These are phyloP conservation scores for Oscheius sp. DNA, from an alignment of 2,888 invertebrate genomes.

Conservation along the genomic window DNA sequence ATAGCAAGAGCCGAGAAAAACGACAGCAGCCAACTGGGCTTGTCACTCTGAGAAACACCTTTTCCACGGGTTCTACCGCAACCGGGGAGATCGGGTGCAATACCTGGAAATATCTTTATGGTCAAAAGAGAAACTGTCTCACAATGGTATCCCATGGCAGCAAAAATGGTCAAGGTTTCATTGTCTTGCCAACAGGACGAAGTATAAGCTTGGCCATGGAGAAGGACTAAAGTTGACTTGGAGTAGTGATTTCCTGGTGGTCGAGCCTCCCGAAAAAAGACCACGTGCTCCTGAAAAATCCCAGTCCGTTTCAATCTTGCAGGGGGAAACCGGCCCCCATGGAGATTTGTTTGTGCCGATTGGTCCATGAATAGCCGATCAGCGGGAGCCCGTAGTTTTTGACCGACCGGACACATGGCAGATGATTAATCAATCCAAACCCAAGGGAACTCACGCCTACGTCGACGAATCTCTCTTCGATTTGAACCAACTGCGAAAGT, in stretches of 20 bases:
- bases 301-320: neutral
- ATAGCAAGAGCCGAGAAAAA: constrained; percentile 49
- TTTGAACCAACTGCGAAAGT: constrained; percentile 50
- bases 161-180: constrained; percentile 45
- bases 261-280: constrained; percentile 54
- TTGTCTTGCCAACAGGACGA: constrained; percentile 57
- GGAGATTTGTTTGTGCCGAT: constrained; percentile 22
- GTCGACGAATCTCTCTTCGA: constrained; percentile 51
- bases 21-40: constrained; percentile 47
- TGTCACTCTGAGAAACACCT: constrained; percentile 41
- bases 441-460: constrained; percentile 40
- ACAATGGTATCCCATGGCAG: constrained; percentile 57
- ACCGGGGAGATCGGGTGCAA: constrained; percentile 51
- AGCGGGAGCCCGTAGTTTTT: constrained; percentile 8
- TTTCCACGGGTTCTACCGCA: constrained; percentile 51
- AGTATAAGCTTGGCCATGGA: constrained; percentile 60
- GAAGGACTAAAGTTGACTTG: constrained; percentile 53
- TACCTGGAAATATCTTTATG: neutral
- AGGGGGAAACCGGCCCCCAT: neutral
- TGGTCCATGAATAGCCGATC: constrained; percentile 16
- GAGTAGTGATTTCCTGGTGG: constrained; percentile 58
- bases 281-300: constrained; percentile 46
- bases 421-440: too few relatives aligned
- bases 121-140: constrained; percentile 37
- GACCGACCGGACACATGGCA: neutral